These are phyloP conservation scores for Leucopternis melanops DNA, from an alignment of 2,113 vertebrate species.

Conservation along the genomic window DNA sequence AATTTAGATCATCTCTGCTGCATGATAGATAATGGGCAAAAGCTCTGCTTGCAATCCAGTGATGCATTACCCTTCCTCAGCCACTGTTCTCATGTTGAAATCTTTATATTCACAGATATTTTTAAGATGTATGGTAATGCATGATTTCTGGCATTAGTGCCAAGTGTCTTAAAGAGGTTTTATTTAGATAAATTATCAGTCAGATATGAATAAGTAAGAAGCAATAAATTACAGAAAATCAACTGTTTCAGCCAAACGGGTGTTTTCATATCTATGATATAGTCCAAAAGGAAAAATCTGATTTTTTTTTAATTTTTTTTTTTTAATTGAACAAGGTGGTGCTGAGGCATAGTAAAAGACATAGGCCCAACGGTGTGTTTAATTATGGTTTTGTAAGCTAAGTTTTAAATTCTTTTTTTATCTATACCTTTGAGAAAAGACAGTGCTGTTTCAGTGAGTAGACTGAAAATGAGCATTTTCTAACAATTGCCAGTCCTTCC, in stretches of 20 bases:
- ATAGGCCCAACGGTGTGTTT: neutral
- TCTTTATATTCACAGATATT: neutral
- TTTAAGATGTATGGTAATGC: neutral
- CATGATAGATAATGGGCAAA: neutral
- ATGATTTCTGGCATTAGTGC: neutral
- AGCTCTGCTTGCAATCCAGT: neutral
- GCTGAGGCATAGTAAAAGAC: neutral
- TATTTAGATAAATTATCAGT: neutral
- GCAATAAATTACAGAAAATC: neutral
- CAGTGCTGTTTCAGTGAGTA: neutral
- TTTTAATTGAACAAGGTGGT: neutral
- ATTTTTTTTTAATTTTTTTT: neutral
- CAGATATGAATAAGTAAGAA: neutral
- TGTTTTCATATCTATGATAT: neutral
- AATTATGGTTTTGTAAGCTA: neutral
- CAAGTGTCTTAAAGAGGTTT: neutral
- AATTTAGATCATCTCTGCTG: neutral
- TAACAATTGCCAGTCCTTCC: neutral
- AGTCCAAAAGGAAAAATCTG: neutral
- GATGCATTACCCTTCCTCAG: neutral
- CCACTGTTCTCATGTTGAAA: accelerated
- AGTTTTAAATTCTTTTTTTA: neutral
- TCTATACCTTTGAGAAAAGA: neutral
- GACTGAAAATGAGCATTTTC: neutral
- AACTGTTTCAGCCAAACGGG: neutral